Conservation (phyloP, 1,140 invertebrate species). For the Habropoda laboriosa region DNA sequence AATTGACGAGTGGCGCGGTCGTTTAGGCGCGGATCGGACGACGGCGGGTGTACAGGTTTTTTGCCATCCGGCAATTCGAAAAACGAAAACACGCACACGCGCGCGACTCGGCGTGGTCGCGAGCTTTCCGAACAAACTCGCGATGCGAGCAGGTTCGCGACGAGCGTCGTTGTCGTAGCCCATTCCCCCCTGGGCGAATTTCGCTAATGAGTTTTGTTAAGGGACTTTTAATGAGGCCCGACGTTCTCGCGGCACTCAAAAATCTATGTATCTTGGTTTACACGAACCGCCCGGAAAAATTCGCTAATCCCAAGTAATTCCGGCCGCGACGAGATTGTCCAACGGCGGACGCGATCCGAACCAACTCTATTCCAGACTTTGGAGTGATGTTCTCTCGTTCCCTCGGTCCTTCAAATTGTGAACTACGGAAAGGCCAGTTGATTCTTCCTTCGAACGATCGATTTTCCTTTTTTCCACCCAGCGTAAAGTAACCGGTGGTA, state of each 20-base stretch:
- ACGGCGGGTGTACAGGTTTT: not conserved
- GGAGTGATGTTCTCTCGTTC: no score
- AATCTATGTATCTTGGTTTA: slow-evolving; percentile 40
- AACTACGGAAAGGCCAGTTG: no score
- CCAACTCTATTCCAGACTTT: no score
- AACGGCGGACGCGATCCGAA: not conserved
- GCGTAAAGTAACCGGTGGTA: no score
- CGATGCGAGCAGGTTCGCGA: slow-evolving; percentile 2
- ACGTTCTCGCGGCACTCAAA: slow-evolving; percentile 39
- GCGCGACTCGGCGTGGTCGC: not conserved
- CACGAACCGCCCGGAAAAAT: slow-evolving; percentile 44
- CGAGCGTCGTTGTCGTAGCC: slow-evolving; percentile 47
- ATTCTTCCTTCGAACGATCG: no score
- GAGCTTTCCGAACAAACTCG: slow-evolving; percentile 48
- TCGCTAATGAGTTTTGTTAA: slow-evolving; percentile 55
- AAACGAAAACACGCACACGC: slow-evolving; percentile 27
- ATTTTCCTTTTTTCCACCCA: no score
- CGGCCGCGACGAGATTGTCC: slow-evolving; percentile 16
- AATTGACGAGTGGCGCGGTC: slow-evolving; percentile 53
- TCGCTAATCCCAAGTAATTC: slow-evolving; percentile 44
- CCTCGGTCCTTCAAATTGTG: no score
- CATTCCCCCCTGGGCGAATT: slow-evolving; percentile 44
- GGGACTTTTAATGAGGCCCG: slow-evolving; percentile 52
- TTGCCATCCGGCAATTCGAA: slow-evolving; percentile 32
- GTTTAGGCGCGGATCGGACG: slow-evolving; percentile 34